Evolutionary conservation across 2,888 invertebrate genomes (phyloP).

Genomic region (Charanyca ferruginea): DNA sequence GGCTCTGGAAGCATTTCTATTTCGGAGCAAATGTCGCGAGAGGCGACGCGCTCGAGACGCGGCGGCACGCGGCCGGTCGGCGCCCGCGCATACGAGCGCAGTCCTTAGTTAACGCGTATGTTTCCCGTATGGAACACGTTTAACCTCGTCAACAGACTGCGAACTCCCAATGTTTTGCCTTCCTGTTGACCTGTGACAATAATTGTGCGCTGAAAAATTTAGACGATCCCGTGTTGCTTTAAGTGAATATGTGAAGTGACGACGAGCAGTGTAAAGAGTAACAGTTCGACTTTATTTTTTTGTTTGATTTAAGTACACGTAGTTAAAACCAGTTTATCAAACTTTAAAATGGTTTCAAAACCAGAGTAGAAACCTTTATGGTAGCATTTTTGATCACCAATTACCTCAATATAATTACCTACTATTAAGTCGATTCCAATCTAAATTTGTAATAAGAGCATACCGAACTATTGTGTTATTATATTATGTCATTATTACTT

Average conservation of each 20-base stretch:
- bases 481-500: constrained; percentile 52
- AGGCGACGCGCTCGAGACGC: constrained; percentile 69
- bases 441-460: constrained; percentile 9
- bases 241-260: constrained; percentile 52
- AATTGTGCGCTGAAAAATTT: constrained; percentile 49
- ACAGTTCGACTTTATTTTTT: constrained; percentile 6
- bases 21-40: constrained; percentile 83
- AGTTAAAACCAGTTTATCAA: constrained; percentile 37
- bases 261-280: constrained; percentile 18
- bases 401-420: neutral
- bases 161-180: constrained; percentile 56
- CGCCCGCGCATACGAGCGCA: constrained; percentile 76
- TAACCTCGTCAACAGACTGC: constrained; percentile 66
- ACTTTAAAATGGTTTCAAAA: constrained; percentile 16
- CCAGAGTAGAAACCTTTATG: neutral
- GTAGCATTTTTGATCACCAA: constrained; percentile 7
- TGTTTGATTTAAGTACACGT: constrained; percentile 23
- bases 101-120: constrained; percentile 83
- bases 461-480: constrained; percentile 42
- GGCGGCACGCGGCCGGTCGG: constrained; percentile 70
- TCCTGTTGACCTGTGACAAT: constrained; percentile 48
- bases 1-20: constrained; percentile 81
- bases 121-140: constrained; percentile 79
- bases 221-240: constrained; percentile 29
- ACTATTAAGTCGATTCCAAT: constrained; percentile 21